These are phyloP conservation scores for Achatina immaculata DNA, from an alignment of 1,140 invertebrate genomes.

Conservation along the genomic window DNA sequence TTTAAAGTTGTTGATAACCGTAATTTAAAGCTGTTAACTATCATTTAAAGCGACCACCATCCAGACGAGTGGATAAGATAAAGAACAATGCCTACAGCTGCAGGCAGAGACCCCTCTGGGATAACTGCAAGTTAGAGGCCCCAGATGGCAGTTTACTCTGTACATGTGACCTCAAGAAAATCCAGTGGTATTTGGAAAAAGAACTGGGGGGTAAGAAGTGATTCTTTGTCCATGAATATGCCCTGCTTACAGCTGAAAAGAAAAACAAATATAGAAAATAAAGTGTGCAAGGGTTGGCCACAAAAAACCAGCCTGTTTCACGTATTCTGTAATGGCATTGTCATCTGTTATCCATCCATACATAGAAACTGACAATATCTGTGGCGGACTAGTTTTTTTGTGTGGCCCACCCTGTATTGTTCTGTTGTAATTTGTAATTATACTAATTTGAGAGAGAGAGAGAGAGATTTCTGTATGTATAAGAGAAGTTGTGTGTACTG, in stretches of 20 bases:
- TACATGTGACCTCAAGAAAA: constrained; percentile 86
- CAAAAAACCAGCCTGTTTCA: too few species aligned
- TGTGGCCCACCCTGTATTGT: too few species aligned
- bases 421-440: too few species aligned
- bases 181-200: constrained; percentile 83
- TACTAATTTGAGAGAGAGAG: too few species aligned
- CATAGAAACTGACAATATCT: too few species aligned
- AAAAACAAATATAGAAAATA: not conserved
- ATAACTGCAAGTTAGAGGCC: constrained; percentile 84
- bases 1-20: too few species aligned
- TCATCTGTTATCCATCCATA: too few species aligned
- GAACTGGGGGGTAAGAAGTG: constrained; percentile 73
- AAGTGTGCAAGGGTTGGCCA: too few species aligned
- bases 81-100: constrained; percentile 47
- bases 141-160: constrained; percentile 85
- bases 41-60: not conserved
- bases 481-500: too few species aligned
- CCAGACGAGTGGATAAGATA: not conserved
- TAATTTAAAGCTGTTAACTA: not conserved
- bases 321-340: too few species aligned
- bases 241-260: not conserved
- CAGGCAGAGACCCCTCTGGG: constrained; percentile 77
- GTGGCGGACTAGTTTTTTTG: too few species aligned
- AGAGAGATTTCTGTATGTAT: too few species aligned
- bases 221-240: constrained; percentile 1